A percentile compares a stretch with the other conserved stretches of the same genome.
Conservation (phyloP, 2,113 vertebrate species). For the Perognathus longimembris region DNA sequence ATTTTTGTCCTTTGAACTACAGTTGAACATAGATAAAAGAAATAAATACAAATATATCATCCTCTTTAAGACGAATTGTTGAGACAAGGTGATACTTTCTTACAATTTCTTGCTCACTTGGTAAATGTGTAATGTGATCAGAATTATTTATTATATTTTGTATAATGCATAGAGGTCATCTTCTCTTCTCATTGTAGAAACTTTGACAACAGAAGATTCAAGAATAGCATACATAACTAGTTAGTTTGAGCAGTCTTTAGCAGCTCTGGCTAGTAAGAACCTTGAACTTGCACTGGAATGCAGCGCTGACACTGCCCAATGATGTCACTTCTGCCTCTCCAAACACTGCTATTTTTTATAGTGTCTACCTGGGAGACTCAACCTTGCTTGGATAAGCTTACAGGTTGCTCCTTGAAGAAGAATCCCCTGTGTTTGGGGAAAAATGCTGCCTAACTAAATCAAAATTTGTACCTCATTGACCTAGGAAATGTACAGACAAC, state of each 20-base stretch:
- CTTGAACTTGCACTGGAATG: conserved; percentile 30
- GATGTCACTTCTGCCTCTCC: conserved; percentile 1
- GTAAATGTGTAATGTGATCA: background rate
- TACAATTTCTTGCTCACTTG: conserved; percentile 40
- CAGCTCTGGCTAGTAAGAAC: background rate
- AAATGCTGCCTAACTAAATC: conserved; percentile 12
- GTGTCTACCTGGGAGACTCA: conserved; percentile 18
- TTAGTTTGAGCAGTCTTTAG: conserved; percentile 22
- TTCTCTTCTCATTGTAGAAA: conserved; percentile 18
- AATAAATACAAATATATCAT: background rate
- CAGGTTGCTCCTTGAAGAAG: conserved; percentile 45
- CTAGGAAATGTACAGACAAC: conserved; percentile 56
- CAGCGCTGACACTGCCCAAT: background rate
- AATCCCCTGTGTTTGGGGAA: conserved; percentile 10
- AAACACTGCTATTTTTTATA: conserved; percentile 30
- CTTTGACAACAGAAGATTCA: background rate
- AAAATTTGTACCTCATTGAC: conserved; percentile 58
- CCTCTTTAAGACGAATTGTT: conserved; percentile 36
- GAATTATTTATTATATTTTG: background rate
- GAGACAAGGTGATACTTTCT: background rate
- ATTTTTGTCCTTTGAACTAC: conserved; percentile 33
- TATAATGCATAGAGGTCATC: background rate
- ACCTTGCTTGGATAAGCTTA: background rate
- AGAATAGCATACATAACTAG: background rate
- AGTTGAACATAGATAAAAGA: background rate